Base-by-base conservation (phyloP, 2,797 vertebrate species). In the Bradypus variegatus region DNA sequence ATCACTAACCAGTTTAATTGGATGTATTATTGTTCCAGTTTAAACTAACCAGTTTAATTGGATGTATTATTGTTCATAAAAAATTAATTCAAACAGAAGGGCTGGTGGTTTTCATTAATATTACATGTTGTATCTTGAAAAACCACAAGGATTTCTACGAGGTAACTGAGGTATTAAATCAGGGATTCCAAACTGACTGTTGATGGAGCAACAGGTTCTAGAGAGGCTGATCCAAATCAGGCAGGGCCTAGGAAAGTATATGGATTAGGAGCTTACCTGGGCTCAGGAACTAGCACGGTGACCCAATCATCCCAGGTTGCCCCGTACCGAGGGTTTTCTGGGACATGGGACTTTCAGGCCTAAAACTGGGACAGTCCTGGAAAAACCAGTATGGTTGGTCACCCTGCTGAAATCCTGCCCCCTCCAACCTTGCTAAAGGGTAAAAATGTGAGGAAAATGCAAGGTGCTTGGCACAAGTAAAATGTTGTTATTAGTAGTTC, bases 51-150 rank as follows among this genome's bases (percentile, higher is more conserved):
- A 38, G 87, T 93, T 93, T 90, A 94, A 95, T 95, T 90, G 78
- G 93, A 91, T 33, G 48, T 90, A 95, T 94, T 93, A 92, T 72
- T 93, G 93, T 84, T 95, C 95, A 96, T 96, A 67, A 95, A 96
- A 95, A 94, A 96, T 96, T 95, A 91, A 96, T 94, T 45, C 45
- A 77, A 87, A 96, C 94, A 94, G 93, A 95, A 95, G 91, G 86
- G 50, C 83, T 79, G 25, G 64, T 91, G 88, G 55, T 96, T 88
- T 91, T 78, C 91, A 62, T 96, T 86, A 96, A 95, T 95, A 93
- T 93, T 95, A 92, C 23, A 96, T 93, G 92, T 72, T 25, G 8
- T 16, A 13, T 83, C 75, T 91, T 92, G 33, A 93, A 95, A 95
- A 95, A 77, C 84, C 86, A 86, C 92, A 86, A 94, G 91, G 92